Evolutionary conservation across 1,140 invertebrate species (phyloP).

Genomic region (Drosophila prosaltans): DNA sequence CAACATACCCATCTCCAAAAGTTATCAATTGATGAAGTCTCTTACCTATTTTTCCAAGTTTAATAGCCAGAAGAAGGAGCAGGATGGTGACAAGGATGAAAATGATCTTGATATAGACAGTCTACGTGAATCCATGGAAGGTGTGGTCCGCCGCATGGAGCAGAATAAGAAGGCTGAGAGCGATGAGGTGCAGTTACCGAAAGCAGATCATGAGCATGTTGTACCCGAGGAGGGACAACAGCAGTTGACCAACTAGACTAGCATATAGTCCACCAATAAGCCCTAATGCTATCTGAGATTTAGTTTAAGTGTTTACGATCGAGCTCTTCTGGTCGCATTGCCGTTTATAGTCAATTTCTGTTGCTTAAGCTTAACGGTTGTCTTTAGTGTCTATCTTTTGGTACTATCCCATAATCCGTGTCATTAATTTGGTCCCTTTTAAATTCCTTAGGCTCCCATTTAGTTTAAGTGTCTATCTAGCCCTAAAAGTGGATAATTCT

Average conservation of each 20-base stretch:
- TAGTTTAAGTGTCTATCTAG: slow-evolving; percentile 56
- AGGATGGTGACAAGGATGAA: slow-evolving; percentile 64
- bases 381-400: slow-evolving; percentile 53
- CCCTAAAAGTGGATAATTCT: slow-evolving; percentile 48
- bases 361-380: slow-evolving; percentile 59
- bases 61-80: slow-evolving; percentile 83
- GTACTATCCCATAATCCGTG: slow-evolving; percentile 35
- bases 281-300: slow-evolving; percentile 70
- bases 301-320: slow-evolving; percentile 72
- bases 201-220: slow-evolving; percentile 66
- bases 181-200: slow-evolving; percentile 26
- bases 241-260: slow-evolving; percentile 62
- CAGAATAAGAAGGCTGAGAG: slow-evolving; percentile 58
- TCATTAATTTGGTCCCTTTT: slow-evolving; percentile 21
- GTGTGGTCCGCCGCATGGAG: slow-evolving; percentile 61
- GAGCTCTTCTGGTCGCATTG: slow-evolving; percentile 74
- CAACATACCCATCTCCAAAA: slow-evolving; percentile 94
- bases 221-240: slow-evolving; percentile 62
- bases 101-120: slow-evolving; percentile 70
- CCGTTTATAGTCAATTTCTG: slow-evolving; percentile 68
- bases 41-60: slow-evolving; percentile 92
- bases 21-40: slow-evolving; percentile 95
- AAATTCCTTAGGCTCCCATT: slow-evolving; percentile 10
- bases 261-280: slow-evolving; percentile 23
- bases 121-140: slow-evolving; percentile 73